phyloP scores from a whole-genome alignment of 2,797 vertebrate species.

The Acipenser transmontanus region DNA sequence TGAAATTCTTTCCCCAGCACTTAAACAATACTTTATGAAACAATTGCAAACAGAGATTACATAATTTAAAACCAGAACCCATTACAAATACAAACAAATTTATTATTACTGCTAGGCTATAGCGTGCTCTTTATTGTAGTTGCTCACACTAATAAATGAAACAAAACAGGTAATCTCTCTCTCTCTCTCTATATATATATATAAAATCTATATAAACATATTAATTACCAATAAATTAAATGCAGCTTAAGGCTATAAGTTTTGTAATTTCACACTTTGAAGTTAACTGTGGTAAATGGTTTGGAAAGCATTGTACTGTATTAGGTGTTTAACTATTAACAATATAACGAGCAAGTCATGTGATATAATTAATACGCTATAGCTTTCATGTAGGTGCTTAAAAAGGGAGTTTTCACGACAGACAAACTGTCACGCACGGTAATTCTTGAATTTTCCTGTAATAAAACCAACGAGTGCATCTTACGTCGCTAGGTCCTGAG shows the following conservation, averaged over 20 bases:
- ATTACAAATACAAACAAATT: too few relatives aligned
- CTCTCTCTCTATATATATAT: too few relatives aligned
- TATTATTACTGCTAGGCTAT: too few relatives aligned
- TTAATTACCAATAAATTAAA: slow-evolving; percentile 36
- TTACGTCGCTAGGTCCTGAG: slow-evolving; percentile 6
- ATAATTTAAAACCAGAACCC: too few relatives aligned
- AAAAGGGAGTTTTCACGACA: not conserved
- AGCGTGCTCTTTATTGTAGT: too few relatives aligned
- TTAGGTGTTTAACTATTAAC: slow-evolving; percentile 37
- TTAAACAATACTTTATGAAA: too few relatives aligned
- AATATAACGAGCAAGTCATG: slow-evolving; percentile 19
- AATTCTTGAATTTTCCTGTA: not conserved
- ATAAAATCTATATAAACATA: not conserved
- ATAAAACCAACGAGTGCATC: not conserved
- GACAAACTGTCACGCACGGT: not conserved
- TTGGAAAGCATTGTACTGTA: slow-evolving; percentile 22
- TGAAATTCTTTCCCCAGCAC: too few relatives aligned
- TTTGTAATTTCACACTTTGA: slow-evolving; percentile 26
- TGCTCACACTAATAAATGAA: too few relatives aligned
- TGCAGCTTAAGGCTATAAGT: slow-evolving; percentile 14
- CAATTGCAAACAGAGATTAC: too few relatives aligned
- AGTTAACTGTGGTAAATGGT: slow-evolving; percentile 19
- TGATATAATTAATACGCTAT: not conserved
- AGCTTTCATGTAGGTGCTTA: not conserved
- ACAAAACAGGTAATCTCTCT: too few relatives aligned